Base-by-base conservation (phyloP, 1,140 invertebrate genomes). In the Hyposmocoma kahamanoa region DNA sequence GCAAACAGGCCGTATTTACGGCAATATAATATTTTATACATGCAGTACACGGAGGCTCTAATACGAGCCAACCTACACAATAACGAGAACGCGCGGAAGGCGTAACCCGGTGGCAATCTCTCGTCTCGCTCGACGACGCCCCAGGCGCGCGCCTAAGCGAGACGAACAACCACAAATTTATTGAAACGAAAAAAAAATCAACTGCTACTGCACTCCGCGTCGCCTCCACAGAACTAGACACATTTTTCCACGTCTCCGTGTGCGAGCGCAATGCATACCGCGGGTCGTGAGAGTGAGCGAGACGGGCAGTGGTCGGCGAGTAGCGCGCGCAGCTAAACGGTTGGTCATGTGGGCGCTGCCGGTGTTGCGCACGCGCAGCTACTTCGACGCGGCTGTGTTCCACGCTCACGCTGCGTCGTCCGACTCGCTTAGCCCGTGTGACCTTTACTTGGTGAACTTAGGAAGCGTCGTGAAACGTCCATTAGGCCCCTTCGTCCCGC, bases 151-250 rank as follows among this genome's bases (percentile, higher is more conserved):
- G 76, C 62, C 69, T 72, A 72, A 82, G 76, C 76, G 74, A 77
- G 74, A 82, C 76, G 71, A 71, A 83, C 77, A 69, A 78, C 75
- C 82, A 83, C 81, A 83, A 84, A 84, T 83, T 84, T 84, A 84
- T 83, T 81, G 76, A 82, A 82, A 79, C 66, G 68, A 79, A 78
- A 79, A 82, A 84, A 84, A 83, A 76, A 62, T 55, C 47, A 51
- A 64, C 65, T 59, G 81, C 81, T 83, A 85, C 81, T 72, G 81
- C 74, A 78, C 75, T 81, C 65, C 81, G 81, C 81, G 74, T 81
- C 73, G 76, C 69, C 71, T 81, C 76, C 52, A 81, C 79, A 81
- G 75, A 84, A 84, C 79, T 84, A 84, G 81, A 84, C 81, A 84
- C 81, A 81, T 81, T 84, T 84, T 84, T 82, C 78, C 77, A 80